Evolutionary conservation across 2,888 invertebrate genomes (phyloP).

Genomic region (Ichneumoninae sp.): DNA sequence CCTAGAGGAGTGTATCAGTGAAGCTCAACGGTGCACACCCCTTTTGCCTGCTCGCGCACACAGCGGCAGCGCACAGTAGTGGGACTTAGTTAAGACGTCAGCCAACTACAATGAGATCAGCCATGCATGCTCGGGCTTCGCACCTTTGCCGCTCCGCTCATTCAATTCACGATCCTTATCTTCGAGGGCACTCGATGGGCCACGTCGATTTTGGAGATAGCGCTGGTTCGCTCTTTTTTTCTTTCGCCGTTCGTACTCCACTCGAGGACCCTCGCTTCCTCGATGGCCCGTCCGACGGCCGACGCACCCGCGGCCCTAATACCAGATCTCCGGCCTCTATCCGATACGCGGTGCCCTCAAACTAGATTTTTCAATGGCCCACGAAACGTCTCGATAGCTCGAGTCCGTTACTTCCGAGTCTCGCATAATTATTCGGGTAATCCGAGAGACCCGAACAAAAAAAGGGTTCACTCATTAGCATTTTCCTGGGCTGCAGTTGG

Average conservation of each 20-base stretch:
- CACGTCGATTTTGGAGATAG: conserved; percentile 82
- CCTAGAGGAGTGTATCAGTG: conserved; percentile 32
- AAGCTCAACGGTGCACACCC: conserved; percentile 64
- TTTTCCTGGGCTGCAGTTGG: conserved; percentile 27
- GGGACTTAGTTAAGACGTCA: conserved; percentile 83
- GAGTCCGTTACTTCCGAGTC: conserved; percentile 18
- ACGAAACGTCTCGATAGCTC: conserved; percentile 1
- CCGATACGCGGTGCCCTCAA: conserved; percentile 50
- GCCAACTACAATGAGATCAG: conserved; percentile 81
- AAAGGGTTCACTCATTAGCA: conserved; percentile 57
- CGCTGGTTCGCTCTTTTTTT: conserved; percentile 65
- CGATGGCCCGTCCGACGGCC: conserved; percentile 73
- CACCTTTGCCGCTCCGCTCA: conserved; percentile 79
- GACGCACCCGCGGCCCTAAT: conserved; percentile 66
- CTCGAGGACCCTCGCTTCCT: conserved; percentile 78
- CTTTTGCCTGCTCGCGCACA: conserved; percentile 65
- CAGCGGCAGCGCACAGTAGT: conserved; percentile 46
- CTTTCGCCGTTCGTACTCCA: conserved; percentile 45
- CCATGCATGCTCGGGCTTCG: conserved; percentile 82
- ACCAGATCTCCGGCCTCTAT: conserved; percentile 28
- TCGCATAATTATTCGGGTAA: conserved; percentile 62
- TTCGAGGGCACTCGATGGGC: conserved; percentile 83
- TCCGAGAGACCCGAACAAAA: conserved; percentile 51
- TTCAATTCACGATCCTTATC: conserved; percentile 82
- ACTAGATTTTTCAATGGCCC: conserved; percentile 27